Base-by-base conservation (phyloP, 1,140 invertebrate genomes). In the Centruroides sculpturatus region DNA sequence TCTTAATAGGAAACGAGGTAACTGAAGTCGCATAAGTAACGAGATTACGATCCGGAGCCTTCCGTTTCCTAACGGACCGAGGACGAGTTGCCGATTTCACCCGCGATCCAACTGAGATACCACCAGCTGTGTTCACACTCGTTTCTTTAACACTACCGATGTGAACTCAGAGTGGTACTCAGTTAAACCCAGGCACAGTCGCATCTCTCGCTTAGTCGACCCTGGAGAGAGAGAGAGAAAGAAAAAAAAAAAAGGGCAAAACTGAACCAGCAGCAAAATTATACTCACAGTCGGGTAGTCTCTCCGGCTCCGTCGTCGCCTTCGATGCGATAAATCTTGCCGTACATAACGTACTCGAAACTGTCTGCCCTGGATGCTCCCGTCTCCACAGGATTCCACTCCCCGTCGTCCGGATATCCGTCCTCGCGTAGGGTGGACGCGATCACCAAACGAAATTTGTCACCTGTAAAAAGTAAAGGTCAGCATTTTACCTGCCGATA, bases 261-360 rank as follows among this genome's bases (percentile, higher is more conserved):
- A n/a, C 57, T 41, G 8, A 57, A 34, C 6, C 47, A 10, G 35
- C 10, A 9, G 10, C 47, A 6, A 52, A 46, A 50, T 51, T 47
- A 56, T 58, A 60, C 62, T 85, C 76, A 86, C 79, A 97, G 71
- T 75, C 91, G 78, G 23, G 86, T 87, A 8, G 85, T 84, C 71
- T 98, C 92, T 64, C 84, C 83, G 36, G 83, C 82, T n/a, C 83
- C 85, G 65, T 99, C 95, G 70, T 98, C 95, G 11, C 93, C 93
- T 75, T 99, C 95, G 70, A 99, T 95, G 56, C 93, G 81, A 74
- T 97, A 98, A 55, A 99, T 92, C 76, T 98, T 98, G n/a, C 97
- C 97, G 65, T 90, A 95, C 95, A 98, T 99, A 10, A 99, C 93
- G 77, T 99, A 99, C 72, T 99, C 96, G 71, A 98, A 99, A 69